Conservation (phyloP, 2,888 invertebrate species). For the Lobophora halterata region DNA sequence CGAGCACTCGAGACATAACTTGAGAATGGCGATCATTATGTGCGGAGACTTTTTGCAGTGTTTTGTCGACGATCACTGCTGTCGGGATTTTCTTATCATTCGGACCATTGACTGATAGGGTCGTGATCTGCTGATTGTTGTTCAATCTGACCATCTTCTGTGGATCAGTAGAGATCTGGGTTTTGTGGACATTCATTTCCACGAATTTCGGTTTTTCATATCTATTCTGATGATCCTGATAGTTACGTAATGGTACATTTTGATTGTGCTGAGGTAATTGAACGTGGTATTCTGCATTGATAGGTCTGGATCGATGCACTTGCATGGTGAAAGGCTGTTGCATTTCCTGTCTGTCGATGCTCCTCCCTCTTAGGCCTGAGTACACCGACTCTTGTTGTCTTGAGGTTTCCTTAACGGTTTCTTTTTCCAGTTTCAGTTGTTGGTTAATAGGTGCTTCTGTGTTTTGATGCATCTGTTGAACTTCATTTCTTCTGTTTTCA, state of each 20-base stretch:
- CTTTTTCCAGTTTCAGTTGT: constrained; percentile 4
- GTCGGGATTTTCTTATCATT: constrained; percentile 31
- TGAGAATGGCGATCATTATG: constrained; percentile 31
- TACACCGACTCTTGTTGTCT: constrained; percentile 4
- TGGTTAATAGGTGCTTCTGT: constrained; percentile 1
- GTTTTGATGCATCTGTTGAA: not conserved
- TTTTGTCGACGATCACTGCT: constrained; percentile 14
- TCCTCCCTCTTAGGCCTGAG: constrained; percentile 4
- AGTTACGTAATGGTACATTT: constrained; percentile 4
- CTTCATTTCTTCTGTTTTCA: constrained; percentile 15
- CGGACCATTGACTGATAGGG: constrained; percentile 17
- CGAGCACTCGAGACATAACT: constrained; percentile 33
- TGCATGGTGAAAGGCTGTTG: constrained; percentile 4
- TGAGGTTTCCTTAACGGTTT: not conserved
- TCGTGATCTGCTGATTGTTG: constrained; percentile 34
- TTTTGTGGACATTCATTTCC: constrained; percentile 41
- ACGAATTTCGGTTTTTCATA: constrained; percentile 32
- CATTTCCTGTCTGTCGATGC: not conserved
- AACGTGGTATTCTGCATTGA: constrained; percentile 3
- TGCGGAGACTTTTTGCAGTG: constrained; percentile 18
- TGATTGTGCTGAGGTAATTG: constrained; percentile 3
- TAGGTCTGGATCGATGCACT: constrained; percentile 1
- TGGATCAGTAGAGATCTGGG: constrained; percentile 34
- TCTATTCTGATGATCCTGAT: not conserved
- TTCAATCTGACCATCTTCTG: constrained; percentile 38